Conservation (phyloP, 2,113 vertebrate species). For the Hydropotes inermis region DNA sequence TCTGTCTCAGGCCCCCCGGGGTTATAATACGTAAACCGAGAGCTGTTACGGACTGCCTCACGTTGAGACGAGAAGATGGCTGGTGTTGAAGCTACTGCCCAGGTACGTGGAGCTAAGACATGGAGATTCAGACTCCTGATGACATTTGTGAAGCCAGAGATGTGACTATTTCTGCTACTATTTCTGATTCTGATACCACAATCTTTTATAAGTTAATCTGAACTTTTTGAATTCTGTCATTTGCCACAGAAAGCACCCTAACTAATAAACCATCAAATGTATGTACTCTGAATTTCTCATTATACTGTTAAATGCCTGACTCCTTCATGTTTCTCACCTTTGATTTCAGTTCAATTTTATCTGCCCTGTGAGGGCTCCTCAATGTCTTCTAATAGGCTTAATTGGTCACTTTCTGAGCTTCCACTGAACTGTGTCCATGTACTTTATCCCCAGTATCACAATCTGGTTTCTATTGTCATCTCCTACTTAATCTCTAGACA, state of each 20-base stretch:
- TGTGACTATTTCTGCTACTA: background rate
- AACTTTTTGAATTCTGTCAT: background rate
- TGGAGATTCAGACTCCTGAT: background rate
- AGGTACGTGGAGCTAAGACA: background rate
- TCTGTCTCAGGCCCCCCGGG: background rate
- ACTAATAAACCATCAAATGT: background rate
- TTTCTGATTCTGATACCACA: no score
- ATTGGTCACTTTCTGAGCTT: background rate
- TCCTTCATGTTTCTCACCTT: background rate
- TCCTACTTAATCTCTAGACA: background rate
- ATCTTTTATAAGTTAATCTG: background rate
- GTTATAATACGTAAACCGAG: background rate
- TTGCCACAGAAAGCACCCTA: background rate
- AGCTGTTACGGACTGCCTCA: background rate
- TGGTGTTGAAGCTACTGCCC: rapidly evolving
- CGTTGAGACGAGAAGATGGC: rapidly evolving
- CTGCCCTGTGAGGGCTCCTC: background rate
- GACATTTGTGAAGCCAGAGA: background rate
- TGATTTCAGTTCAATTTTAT: background rate
- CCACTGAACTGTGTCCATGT: rapidly evolving
- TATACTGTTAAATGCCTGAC: background rate
- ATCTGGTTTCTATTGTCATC: background rate
- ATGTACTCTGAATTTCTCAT: background rate
- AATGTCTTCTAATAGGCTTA: rapidly evolving
- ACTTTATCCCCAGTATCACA: background rate